Percentiles rank a stretch among this genome's conserved stretches.
phyloP scores from a whole-genome alignment of 53 echinoderm and acorn worm species.

The Henricia sp. region DNA sequence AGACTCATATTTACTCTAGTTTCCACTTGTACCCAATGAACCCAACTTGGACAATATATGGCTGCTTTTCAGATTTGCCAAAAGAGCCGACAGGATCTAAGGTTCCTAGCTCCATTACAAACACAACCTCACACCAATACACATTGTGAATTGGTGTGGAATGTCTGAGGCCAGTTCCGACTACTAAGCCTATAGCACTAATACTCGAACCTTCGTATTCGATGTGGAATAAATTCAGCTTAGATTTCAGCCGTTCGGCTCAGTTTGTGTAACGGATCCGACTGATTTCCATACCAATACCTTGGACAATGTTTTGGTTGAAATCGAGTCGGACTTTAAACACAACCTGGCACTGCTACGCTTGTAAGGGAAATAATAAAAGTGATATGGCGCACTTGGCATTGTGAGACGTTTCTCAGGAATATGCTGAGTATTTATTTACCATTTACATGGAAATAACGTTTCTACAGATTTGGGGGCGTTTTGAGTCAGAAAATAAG shows the following conservation, averaged over 20 bases:
- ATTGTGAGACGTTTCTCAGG: neutral
- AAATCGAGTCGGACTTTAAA: conserved; percentile 23
- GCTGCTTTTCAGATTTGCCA: neutral
- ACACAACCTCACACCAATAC: conserved; percentile 37
- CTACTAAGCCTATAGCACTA: conserved; percentile 10
- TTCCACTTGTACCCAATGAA: no score
- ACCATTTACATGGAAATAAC: neutral
- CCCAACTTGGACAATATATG: no score
- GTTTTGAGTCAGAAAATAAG: no score
- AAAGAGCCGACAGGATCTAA: neutral
- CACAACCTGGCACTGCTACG: neutral
- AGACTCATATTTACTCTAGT: no score
- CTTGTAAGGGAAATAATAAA: neutral
- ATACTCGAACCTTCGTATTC: no score
- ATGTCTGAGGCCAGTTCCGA: neutral
- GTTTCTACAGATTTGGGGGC: no score
- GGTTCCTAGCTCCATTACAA: conserved; percentile 45
- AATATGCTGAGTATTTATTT: neutral
- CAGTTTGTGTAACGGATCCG: conserved; percentile 24
- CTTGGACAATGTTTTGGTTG: conserved; percentile 32
- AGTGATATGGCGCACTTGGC: neutral
- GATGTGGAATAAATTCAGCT: conserved; percentile 13
- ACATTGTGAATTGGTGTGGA: conserved; percentile 36
- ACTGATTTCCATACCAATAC: conserved; percentile 14
- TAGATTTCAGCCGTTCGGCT: conserved; percentile 12